A percentile compares a stretch with the other conserved stretches of the same genome.
phyloP scores from a whole-genome alignment of 2,888 invertebrate genomes.

The Anaspis maculata region DNA sequence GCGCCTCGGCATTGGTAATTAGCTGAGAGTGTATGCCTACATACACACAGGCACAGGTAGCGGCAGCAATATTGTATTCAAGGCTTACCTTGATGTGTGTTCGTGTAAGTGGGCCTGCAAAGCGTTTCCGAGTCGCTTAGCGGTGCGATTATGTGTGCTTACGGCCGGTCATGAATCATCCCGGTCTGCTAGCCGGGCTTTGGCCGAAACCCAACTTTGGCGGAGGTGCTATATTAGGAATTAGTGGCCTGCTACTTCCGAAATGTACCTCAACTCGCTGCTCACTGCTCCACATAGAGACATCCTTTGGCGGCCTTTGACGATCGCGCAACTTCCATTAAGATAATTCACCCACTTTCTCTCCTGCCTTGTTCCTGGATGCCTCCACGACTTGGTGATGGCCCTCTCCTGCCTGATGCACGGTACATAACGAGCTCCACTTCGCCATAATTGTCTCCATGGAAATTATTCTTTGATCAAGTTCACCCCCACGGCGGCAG shows the following conservation, averaged over 20 bases:
- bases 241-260: slow-evolving; percentile 4
- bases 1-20: no score
- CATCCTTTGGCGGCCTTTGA: neutral
- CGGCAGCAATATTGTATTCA: neutral
- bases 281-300: neutral
- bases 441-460: no score
- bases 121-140: slow-evolving; percentile 26
- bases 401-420: no score
- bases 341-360: no score
- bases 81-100: slow-evolving; percentile 3
- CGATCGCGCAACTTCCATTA: neutral
- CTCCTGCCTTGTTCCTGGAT: no score
- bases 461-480: no score
- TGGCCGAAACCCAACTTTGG: slow-evolving; percentile 11
- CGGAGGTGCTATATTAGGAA: slow-evolving; percentile 6
- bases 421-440: no score
- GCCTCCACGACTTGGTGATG: no score
- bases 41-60: no score
- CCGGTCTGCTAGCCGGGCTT: slow-evolving; percentile 12
- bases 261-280: no score
- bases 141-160: slow-evolving; percentile 25
- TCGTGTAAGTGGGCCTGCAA: slow-evolving; percentile 8
- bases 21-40: no score
- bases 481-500: no score
- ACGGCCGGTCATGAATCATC: slow-evolving; percentile 24